phyloP scores from a whole-genome alignment of 2,113 vertebrate genomes.

The Dolichotis patagonum region DNA sequence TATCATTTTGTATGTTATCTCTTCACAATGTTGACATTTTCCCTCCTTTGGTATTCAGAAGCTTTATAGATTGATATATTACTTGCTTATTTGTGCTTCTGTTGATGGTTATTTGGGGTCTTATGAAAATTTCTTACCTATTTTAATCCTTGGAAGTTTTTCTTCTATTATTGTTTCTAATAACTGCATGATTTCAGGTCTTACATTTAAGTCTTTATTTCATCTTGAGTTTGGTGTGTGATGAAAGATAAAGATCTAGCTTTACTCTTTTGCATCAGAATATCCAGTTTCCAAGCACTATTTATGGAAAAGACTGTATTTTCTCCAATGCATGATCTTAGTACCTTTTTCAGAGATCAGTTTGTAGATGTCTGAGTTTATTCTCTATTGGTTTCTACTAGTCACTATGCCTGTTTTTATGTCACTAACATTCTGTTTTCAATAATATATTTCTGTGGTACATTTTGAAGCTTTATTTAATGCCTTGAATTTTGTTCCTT shows the following conservation, averaged over 20 bases:
- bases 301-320: not conserved
- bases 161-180: not conserved
- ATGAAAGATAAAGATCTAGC: not conserved
- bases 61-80: not conserved
- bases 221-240: not conserved
- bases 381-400: not conserved
- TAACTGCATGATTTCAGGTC: not conserved
- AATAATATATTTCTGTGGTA: not conserved
- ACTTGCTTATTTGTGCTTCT: not conserved
- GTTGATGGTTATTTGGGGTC: not conserved
- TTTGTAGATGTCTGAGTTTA: not conserved
- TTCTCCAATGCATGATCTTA: not conserved
- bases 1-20: not conserved
- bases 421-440: not conserved
- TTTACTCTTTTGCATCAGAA: no score
- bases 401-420: not conserved
- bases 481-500: not conserved
- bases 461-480: not conserved
- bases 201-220: not conserved
- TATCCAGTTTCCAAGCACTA: not conserved
- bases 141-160: not conserved
- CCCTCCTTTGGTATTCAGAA: not conserved
- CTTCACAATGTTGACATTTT: not conserved
- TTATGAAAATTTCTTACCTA: not conserved
- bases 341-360: not conserved